Evolutionary conservation across 2,113 vertebrate species (phyloP).

Genomic region (human (Homo sapiens)): GRCh38 chr15:76383501-76384000

Average conservation of each 20-base stretch:
- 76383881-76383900: not conserved
- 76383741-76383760: not conserved
- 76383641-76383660: not conserved
- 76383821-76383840: not conserved
- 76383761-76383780: not conserved
- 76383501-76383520: not conserved
- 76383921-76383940: conserved; percentile 40
- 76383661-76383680: not conserved
- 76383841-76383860: not conserved
- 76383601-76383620: not conserved
- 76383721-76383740: not conserved
- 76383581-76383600: not conserved
- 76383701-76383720: not conserved
- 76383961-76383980: not conserved
- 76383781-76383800: not conserved
- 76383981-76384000: conserved; percentile 57
- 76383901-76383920: not conserved
- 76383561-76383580: not conserved
- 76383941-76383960: not conserved
- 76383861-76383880: not conserved
- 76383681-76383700: not conserved
- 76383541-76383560: not conserved
- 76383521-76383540: not conserved
- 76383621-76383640: not conserved
- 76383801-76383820: not conserved